Base-by-base conservation (phyloP, 1,140 invertebrate species). In the Neoseiulus cucumeris region DNA sequence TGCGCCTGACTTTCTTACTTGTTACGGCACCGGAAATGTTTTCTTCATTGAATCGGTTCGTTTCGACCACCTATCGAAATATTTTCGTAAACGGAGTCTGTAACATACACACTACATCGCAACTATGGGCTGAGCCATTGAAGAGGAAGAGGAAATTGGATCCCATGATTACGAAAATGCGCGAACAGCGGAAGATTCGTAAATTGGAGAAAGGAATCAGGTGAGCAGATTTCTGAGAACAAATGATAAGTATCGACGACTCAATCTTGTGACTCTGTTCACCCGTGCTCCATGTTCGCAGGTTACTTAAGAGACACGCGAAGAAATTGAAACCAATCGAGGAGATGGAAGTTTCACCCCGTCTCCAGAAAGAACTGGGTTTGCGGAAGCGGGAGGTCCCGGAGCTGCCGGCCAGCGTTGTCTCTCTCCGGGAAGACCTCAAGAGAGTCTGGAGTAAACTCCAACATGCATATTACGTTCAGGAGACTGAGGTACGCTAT, bases 91-190 rank as follows among this genome's bases (percentile, higher is more conserved):
- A 39, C 9, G 33, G 33, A 39, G 33, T 9, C 33, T 39, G 33
- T 39, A 39, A 25, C 22, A 29, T 59, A 25, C 51, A 59, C 33
- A 59, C 33, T 59, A 20, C 51, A 25, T 33, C 51, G 33, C 25
- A 17, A 17, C 22, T 59, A 9, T 59, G 83, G 72, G 86, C 79
- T 39, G 88, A 91, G 75, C 89, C 90, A 1, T 74, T 92, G 68
- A 91, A 87, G 73, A 92, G 87, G 75, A 92, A 89, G 74, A 91
- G 86, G 72, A 84, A 80, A 72, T 66, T 91, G 4, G 89, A 93
- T 79, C 89, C 89, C 29, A 77, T 79, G 14, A 76, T 92, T 30
- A 68, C 89, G 1, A 85, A 82, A 73, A 80, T 81, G 14, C 79
- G 87, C 72, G 87, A 89, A 74, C 88, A 91, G 17, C 80, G 86